These are phyloP conservation scores for Cosmorhoe ocellata DNA, from an alignment of 2,888 invertebrate species.

Conservation along the genomic window DNA sequence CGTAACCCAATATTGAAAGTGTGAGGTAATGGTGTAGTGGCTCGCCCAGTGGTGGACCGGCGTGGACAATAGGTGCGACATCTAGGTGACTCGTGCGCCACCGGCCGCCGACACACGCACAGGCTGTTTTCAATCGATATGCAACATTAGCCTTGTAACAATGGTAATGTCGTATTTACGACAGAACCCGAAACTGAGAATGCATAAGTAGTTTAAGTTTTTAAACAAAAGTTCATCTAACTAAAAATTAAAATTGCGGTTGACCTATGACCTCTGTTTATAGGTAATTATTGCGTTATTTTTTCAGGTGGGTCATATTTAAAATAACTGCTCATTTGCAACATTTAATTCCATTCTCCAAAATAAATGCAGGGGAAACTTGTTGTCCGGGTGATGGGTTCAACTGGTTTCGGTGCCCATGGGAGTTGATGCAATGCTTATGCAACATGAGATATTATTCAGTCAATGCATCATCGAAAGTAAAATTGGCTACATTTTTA, in stretches of 20 bases:
- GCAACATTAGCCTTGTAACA: slow-evolving; percentile 37
- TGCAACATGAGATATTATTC: slow-evolving; percentile 32
- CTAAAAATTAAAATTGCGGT: too few relatives aligned
- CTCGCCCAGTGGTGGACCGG: slow-evolving; percentile 70
- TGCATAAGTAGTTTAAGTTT: slow-evolving; percentile 29
- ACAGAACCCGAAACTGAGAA: slow-evolving; percentile 36
- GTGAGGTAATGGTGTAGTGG: slow-evolving; percentile 76
- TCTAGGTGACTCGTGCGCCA: slow-evolving; percentile 76
- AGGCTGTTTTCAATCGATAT: slow-evolving; percentile 60
- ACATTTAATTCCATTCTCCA: slow-evolving; percentile 15
- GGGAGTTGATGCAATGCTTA: slow-evolving; percentile 34
- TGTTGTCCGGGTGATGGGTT: slow-evolving; percentile 21
- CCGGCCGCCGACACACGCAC: slow-evolving; percentile 53
- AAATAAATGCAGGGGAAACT: slow-evolving; percentile 16
- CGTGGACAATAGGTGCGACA: slow-evolving; percentile 80
- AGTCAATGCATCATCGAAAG: slow-evolving; percentile 27
- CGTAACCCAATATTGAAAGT: slow-evolving; percentile 81
- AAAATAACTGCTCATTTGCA: slow-evolving; percentile 7
- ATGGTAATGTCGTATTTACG: slow-evolving; percentile 37
- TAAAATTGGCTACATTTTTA: slow-evolving; percentile 33
- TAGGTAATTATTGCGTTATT: not conserved
- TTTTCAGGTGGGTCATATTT: not conserved
- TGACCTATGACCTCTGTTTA: too few relatives aligned
- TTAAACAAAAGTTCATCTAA: not conserved
- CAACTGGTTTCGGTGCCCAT: slow-evolving; percentile 26